These are phyloP conservation scores for Propsilocerus akamusi DNA, from an alignment of 1,140 invertebrate genomes.

Conservation along the genomic window DNA sequence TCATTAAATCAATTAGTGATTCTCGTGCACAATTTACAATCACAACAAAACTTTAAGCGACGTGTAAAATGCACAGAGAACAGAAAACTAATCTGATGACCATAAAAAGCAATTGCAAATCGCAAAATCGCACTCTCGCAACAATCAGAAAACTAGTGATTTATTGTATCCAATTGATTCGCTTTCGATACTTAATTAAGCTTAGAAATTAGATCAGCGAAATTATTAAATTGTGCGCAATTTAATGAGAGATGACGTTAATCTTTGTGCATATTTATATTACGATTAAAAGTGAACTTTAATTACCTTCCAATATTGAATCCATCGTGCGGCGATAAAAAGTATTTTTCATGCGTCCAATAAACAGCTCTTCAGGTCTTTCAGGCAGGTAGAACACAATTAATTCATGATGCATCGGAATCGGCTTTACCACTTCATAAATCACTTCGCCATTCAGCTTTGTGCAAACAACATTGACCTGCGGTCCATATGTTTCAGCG, in stretches of 20 bases:
- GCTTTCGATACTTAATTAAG: no score
- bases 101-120: no score
- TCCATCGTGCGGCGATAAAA: constrained; percentile 71
- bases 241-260: no score
- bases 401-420: constrained; percentile 68
- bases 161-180: no score
- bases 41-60: no score
- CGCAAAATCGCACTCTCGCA: no score
- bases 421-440: constrained; percentile 69
- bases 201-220: no score
- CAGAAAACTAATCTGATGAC: no score
- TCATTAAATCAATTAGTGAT: not conserved
- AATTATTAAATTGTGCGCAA: no score
- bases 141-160: no score
- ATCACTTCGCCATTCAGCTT: constrained; percentile 73
- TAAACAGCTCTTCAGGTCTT: constrained; percentile 57
- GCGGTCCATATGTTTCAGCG: constrained; percentile 52
- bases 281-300: not conserved
- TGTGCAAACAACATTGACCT: constrained; percentile 78
- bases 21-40: not conserved
- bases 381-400: constrained; percentile 70
- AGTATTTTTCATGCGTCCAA: constrained; percentile 61
- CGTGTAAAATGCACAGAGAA: no score
- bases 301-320: constrained; percentile 61
- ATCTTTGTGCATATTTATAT: no score